Conservation (phyloP, 2,888 invertebrate genomes). For the Limnephilus lunatus region DNA sequence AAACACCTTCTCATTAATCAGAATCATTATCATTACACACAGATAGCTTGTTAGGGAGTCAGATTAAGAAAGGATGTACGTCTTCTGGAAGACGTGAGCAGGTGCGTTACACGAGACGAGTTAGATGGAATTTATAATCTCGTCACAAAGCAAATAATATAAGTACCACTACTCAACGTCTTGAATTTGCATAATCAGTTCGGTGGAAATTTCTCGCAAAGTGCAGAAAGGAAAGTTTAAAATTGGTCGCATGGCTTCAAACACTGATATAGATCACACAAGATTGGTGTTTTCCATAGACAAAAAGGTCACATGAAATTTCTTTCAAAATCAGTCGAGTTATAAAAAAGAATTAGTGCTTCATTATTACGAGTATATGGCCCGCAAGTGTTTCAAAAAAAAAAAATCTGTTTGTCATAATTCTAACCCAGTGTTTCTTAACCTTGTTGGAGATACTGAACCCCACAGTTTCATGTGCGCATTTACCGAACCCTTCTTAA, state of each 20-base stretch:
- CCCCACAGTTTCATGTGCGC: too few species aligned
- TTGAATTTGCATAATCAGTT: constrained; percentile 18
- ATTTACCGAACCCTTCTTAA: too few species aligned
- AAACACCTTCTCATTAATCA: constrained; percentile 11
- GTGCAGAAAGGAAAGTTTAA: constrained; percentile 10
- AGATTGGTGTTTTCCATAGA: not conserved
- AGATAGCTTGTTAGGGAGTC: not conserved
- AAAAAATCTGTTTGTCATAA: too few species aligned
- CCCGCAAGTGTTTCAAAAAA: too few species aligned
- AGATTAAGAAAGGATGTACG: constrained; percentile 2
- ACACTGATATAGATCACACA: not conserved
- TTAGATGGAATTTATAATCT: constrained; percentile 9
- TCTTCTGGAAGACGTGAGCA: not conserved
- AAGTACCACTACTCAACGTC: constrained; percentile 14
- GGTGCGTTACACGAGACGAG: not conserved
- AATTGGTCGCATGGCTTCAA: not conserved
- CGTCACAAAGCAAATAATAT: constrained; percentile 12
- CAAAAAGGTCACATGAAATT: not conserved
- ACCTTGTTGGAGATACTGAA: too few species aligned
- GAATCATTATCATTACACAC: not conserved
- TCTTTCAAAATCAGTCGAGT: too few species aligned
- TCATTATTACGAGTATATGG: too few species aligned
- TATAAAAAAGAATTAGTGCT: too few species aligned
- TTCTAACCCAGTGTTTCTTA: too few species aligned
- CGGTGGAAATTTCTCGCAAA: not conserved